Conservation (phyloP, 2,888 invertebrate genomes). For the Drosophila leonis region DNA sequence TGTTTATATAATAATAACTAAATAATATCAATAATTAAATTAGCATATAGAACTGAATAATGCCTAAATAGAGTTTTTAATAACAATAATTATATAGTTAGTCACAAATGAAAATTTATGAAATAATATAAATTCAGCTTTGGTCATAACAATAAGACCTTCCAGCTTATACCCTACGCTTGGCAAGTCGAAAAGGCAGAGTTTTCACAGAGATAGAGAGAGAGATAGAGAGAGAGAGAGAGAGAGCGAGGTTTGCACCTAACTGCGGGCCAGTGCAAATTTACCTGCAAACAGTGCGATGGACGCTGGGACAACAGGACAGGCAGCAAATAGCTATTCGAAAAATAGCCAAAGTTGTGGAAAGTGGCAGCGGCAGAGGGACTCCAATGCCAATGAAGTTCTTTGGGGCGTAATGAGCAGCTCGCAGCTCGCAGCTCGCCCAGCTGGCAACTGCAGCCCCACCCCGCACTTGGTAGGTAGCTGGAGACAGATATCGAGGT, state of each 20-base stretch:
- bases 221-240: background rate
- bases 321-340: conserved; percentile 56
- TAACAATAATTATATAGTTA: background rate
- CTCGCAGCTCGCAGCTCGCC: conserved; percentile 10
- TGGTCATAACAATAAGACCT: background rate
- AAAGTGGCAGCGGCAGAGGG: conserved; percentile 13
- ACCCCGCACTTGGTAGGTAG: no score
- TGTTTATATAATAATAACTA: background rate
- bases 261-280: conserved; percentile 64
- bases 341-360: conserved; percentile 62
- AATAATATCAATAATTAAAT: background rate
- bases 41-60: no score
- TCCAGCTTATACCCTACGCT: conserved; percentile 8
- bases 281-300: conserved; percentile 61
- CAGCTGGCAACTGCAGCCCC: no score
- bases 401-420: conserved; percentile 55
- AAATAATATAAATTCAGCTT: no score
- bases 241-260: conserved; percentile 42
- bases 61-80: background rate
- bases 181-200: conserved; percentile 12
- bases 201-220: background rate
- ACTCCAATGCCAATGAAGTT: conserved; percentile 60
- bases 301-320: conserved; percentile 33
- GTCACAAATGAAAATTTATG: no score
- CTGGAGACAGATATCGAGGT: conserved; percentile 44